These are phyloP conservation scores for Linnaemya tessellans DNA, from an alignment of 2,888 invertebrate species.

Conservation along the genomic window DNA sequence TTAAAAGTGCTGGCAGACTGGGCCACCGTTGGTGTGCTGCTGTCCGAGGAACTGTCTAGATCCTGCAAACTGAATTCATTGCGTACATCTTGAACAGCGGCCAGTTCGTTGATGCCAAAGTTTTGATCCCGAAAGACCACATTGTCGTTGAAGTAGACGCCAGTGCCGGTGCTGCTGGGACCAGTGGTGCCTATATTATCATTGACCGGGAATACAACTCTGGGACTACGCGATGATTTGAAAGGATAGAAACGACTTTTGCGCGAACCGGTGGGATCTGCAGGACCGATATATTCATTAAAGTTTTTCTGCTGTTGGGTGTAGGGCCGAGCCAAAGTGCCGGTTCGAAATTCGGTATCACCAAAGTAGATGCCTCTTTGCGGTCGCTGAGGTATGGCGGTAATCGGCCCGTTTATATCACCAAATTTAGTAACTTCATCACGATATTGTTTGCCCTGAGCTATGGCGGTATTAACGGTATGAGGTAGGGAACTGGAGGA, in stretches of 20 bases:
- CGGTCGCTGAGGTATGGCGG: slow-evolving; percentile 80
- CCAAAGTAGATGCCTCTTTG: slow-evolving; percentile 81
- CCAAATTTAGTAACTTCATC: slow-evolving; percentile 84
- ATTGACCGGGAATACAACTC: slow-evolving; percentile 82
- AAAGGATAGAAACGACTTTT: slow-evolving; percentile 82
- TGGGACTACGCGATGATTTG: slow-evolving; percentile 82
- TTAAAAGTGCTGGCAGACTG: slow-evolving; percentile 85
- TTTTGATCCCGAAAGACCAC: slow-evolving; percentile 85
- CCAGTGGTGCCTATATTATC: slow-evolving; percentile 82
- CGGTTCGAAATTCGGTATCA: slow-evolving; percentile 80
- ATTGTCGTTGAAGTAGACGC: slow-evolving; percentile 82
- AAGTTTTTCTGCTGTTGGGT: slow-evolving; percentile 82
- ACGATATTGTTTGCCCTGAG: slow-evolving; percentile 79
- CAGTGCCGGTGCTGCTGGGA: slow-evolving; percentile 79
- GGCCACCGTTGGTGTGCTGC: slow-evolving; percentile 76
- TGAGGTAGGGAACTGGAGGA: slow-evolving; percentile 81
- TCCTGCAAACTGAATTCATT: slow-evolving; percentile 87
- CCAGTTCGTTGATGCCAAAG: slow-evolving; percentile 86
- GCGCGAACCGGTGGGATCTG: slow-evolving; percentile 79
- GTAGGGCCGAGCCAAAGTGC: slow-evolving; percentile 73
- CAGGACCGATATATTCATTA: slow-evolving; percentile 79
- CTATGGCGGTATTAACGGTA: slow-evolving; percentile 76
- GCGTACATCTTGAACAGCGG: slow-evolving; percentile 84
- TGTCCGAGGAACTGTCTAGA: slow-evolving; percentile 82
- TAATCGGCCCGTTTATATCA: slow-evolving; percentile 83